Base-by-base conservation (phyloP, 2,797 vertebrate genomes). In the Lagorchestes hirsutus region DNA sequence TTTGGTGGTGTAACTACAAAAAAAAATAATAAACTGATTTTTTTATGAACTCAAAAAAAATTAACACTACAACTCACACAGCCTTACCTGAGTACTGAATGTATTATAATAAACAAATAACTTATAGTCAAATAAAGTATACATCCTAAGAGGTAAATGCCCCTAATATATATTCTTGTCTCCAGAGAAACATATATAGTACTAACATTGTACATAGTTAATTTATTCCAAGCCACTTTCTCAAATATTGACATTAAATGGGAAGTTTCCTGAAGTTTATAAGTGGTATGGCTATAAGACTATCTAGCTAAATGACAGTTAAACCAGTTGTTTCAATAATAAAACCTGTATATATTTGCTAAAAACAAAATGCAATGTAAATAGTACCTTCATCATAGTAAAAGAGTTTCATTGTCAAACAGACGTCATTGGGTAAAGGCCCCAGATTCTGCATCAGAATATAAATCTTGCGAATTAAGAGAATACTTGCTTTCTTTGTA, bases 401-500 rank as follows among this genome's bases (percentile, higher is more conserved):
- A 5, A 99, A 99, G 28, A 99, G 99, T 96, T 99, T 99, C 99
- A 99, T 99, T 93, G 99, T 99, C 97, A 99, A 98, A 96, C 98
- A 99, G 95, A 99, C 98, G 0, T 98, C 99, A 92, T 98, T 99
- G 31, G 99, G 99, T 92, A 99, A 98, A 0, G 99, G 99, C 34
- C 99, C 99, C 92, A 99, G 99, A 98, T 99, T 99, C 98, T 99
- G 99, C 99, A 99, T 99, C 95, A 99, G 99, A 0, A 99, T 95
- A 97, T 99, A 99, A 90, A 99, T 99, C 98, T 99, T 99, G 97
- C 99, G 99, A 97, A 99, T 99, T 95, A 99, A 99, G 95, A 99
- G 98, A 98, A 99, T 98, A 96, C 99, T 99, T 67, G 99, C 99
- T 98, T 98, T 99, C 99, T 98, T 99, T 2, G 99, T 99, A 98